phyloP scores from a whole-genome alignment of 2,888 invertebrate species.

The Hypomecis atomaria region DNA sequence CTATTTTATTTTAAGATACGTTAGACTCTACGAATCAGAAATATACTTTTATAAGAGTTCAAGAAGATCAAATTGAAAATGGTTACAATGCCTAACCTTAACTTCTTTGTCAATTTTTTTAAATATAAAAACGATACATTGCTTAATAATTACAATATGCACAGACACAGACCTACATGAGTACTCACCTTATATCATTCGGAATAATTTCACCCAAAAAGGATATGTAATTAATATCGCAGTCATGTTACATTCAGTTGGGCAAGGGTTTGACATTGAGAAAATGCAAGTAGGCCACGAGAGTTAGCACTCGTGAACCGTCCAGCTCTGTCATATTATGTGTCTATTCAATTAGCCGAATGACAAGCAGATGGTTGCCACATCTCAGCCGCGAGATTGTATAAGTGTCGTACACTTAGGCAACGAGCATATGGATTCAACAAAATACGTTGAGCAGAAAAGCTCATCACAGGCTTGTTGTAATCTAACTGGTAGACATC shows the following conservation, averaged over 20 bases:
- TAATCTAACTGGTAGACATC: no score
- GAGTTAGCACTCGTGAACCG: slow-evolving; percentile 13
- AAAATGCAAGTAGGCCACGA: slow-evolving; percentile 19
- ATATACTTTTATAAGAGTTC: no score
- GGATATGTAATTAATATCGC: neutral
- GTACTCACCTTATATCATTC: neutral
- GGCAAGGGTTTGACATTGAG: slow-evolving; percentile 9
- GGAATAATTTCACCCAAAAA: neutral
- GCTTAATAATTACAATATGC: no score
- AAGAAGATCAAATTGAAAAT: no score
- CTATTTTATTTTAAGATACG: no score
- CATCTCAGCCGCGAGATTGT: slow-evolving; percentile 38
- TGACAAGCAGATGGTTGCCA: slow-evolving; percentile 43
- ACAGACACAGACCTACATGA: no score
- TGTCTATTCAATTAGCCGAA: slow-evolving; percentile 42
- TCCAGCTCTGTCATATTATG: slow-evolving; percentile 30
- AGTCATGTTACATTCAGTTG: neutral
- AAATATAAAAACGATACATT: no score
- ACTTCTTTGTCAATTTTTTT: no score
- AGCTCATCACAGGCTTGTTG: no score
- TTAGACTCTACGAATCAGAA: no score
- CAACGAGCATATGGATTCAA: neutral
- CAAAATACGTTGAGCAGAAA: no score
- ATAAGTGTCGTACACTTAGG: neutral
- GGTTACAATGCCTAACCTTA: no score